Evolutionary conservation across 2,888 invertebrate genomes (phyloP).

Genomic region (Perizoma affinitatum): DNA sequence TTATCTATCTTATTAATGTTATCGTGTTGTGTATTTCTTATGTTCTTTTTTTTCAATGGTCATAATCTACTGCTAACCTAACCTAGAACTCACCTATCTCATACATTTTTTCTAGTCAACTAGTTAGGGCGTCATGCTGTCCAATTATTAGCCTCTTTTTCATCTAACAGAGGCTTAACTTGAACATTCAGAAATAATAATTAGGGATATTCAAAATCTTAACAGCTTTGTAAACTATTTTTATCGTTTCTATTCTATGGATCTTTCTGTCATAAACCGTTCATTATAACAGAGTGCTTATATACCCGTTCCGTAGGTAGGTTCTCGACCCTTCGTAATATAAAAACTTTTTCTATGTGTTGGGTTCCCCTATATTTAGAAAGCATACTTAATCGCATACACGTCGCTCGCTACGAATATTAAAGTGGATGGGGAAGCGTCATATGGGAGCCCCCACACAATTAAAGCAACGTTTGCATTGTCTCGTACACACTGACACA

Average conservation of each 20-base stretch:
- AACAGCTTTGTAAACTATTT: slow-evolving; percentile 19
- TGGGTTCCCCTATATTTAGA: slow-evolving; percentile 76
- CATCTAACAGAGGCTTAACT: no score
- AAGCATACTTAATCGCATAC: slow-evolving; percentile 79
- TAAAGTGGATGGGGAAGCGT: slow-evolving; percentile 79
- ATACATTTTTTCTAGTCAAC: no score
- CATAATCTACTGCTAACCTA: no score
- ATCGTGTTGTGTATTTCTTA: no score
- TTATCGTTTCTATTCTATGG: slow-evolving; percentile 43
- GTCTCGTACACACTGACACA: slow-evolving; percentile 54
- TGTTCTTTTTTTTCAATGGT: no score
- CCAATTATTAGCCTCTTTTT: no score
- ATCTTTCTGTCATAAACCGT: slow-evolving; percentile 51
- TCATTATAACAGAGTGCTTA: slow-evolving; percentile 72
- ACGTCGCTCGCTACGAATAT: slow-evolving; percentile 70
- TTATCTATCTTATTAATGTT: no score
- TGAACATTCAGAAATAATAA: no score
- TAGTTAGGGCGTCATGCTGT: no score
- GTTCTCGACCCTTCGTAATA: slow-evolving; percentile 65
- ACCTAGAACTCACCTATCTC: no score
- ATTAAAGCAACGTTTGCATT: slow-evolving; percentile 67
- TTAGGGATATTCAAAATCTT: not conserved
- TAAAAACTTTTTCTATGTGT: slow-evolving; percentile 70
- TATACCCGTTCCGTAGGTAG: slow-evolving; percentile 72
- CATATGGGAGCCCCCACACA: slow-evolving; percentile 75